phyloP scores from a whole-genome alignment of 2,113 vertebrate genomes.

The Myrmecophaga tridactyla region DNA sequence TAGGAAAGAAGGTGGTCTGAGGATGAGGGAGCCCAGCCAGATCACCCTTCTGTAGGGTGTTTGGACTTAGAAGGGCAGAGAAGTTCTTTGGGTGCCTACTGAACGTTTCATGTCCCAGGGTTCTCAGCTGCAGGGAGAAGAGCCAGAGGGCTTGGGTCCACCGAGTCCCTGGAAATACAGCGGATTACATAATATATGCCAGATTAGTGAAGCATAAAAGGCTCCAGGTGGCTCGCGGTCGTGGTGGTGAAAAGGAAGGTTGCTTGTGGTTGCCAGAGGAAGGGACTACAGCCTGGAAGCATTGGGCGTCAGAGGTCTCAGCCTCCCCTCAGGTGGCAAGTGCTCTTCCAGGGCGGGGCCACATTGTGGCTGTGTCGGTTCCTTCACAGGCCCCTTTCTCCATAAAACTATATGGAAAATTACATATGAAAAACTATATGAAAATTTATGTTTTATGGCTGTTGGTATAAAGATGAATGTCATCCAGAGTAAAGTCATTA shows the following conservation, averaged over 20 bases:
- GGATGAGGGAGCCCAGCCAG: not conserved
- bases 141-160: not conserved
- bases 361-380: not conserved
- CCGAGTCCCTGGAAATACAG: not conserved
- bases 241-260: too few species aligned
- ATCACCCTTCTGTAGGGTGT: not conserved
- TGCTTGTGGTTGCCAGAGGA: not conserved
- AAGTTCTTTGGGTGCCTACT: not conserved
- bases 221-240: not conserved
- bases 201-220: not conserved
- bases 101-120: not conserved
- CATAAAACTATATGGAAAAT: not conserved
- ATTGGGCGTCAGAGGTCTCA: not conserved
- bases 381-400: not conserved
- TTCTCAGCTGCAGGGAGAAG: not conserved
- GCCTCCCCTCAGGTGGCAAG: not conserved
- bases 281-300: not conserved
- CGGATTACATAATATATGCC: not conserved
- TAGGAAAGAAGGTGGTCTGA: not conserved
- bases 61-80: not conserved
- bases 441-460: not conserved
- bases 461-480: not conserved
- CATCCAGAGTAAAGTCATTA: not conserved
- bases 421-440: conserved; percentile 1
- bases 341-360: not conserved